phyloP scores from a whole-genome alignment of 2,797 vertebrate species.

The Perodicticus potto region DNA sequence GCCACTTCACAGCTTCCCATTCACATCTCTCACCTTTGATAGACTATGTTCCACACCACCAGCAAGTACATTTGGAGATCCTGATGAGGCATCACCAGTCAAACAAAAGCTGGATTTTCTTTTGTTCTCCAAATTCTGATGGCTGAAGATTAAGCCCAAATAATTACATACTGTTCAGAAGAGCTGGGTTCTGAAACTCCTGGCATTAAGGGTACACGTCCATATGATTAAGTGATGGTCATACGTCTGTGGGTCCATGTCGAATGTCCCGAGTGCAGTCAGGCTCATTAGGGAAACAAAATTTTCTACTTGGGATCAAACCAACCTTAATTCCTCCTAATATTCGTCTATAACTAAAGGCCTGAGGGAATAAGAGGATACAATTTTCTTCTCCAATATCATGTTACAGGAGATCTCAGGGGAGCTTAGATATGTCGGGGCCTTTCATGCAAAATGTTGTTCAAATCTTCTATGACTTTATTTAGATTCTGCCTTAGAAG shows the following conservation, averaged over 20 bases:
- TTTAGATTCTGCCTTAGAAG: background rate
- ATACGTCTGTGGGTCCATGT: background rate
- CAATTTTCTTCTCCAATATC: background rate
- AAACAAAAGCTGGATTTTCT: background rate
- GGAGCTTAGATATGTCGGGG: background rate
- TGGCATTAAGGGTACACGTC: background rate
- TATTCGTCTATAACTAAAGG: background rate
- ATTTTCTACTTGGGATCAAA: conserved; percentile 42
- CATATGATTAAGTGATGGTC: background rate
- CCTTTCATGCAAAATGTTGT: background rate
- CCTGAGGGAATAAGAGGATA: background rate
- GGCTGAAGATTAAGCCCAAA: background rate
- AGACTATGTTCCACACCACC: background rate
- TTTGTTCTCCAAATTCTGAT: background rate
- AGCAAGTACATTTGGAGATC: background rate
- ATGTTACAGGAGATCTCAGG: background rate
- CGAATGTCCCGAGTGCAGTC: background rate
- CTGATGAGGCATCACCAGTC: background rate
- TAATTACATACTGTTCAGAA: background rate
- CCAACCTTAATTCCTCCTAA: background rate
- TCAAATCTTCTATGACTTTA: background rate
- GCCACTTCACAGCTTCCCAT: background rate
- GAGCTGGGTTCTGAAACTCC: background rate
- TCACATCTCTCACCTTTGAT: background rate
- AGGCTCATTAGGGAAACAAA: conserved; percentile 14